Percentiles rank a stretch among this genome's conserved stretches.
Conservation (phyloP, 1,140 invertebrate genomes). For the Sminthurinus signatus region DNA sequence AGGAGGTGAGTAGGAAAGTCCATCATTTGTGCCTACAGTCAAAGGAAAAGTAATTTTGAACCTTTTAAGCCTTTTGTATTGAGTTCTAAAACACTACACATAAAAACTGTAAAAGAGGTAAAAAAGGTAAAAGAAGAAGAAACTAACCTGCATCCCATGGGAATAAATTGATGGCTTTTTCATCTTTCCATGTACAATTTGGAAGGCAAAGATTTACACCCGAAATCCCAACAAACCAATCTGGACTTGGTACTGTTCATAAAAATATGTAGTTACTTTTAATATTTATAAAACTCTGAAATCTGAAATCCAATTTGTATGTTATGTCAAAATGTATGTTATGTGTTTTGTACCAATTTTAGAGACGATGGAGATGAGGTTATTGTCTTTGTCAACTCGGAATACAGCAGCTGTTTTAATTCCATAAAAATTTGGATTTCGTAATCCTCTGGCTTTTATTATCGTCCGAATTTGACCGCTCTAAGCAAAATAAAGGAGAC, state of each 20-base stretch:
- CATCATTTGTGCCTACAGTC: constrained; percentile 87
- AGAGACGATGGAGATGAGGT: constrained; percentile 82
- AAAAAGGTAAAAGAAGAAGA: no score
- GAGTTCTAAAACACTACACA: no score
- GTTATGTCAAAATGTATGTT: no score
- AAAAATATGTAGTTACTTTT: no score
- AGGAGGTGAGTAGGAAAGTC: constrained; percentile 81
- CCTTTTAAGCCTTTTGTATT: no score
- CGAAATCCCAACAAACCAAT: constrained; percentile 90
- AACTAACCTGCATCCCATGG: constrained; percentile 95
- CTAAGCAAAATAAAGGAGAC: no score
- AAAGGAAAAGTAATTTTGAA: no score
- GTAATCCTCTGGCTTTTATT: constrained; percentile 77
- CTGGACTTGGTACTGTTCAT: constrained; percentile 72
- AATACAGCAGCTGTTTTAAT: constrained; percentile 75
- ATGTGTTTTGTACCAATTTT: constrained; percentile 90
- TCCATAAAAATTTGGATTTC: constrained; percentile 85
- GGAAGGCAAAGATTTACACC: constrained; percentile 76
- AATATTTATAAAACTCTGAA: no score
- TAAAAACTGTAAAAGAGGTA: no score
- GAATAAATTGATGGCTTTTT: constrained; percentile 73
- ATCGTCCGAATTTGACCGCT: constrained; percentile 77
- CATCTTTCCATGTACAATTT: constrained; percentile 81
- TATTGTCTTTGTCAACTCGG: constrained; percentile 77
- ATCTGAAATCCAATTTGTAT: no score